A percentile compares a stretch with the other conserved stretches of the same genome.
phyloP scores from a whole-genome alignment of 2,113 vertebrate genomes.

The Seriola rivoliana region DNA sequence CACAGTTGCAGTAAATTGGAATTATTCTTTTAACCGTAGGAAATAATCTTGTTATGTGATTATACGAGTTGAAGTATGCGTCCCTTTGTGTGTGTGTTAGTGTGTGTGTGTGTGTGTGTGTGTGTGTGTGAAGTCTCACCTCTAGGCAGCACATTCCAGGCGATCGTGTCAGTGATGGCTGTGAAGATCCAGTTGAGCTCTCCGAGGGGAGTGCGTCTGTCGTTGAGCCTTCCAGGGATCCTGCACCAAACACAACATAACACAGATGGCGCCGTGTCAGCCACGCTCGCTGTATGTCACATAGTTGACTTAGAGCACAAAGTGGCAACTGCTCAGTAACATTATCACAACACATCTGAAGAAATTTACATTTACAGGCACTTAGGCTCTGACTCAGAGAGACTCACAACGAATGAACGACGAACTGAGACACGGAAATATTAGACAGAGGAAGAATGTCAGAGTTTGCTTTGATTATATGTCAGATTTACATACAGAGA shows the following conservation, averaged over 20 bases:
- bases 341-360: slow-evolving; percentile 45
- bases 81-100: background rate
- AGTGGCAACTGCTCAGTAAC: slow-evolving; percentile 46
- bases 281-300: slow-evolving; percentile 38
- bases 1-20: background rate
- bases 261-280: slow-evolving; percentile 72
- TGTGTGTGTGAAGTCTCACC: slow-evolving; percentile 80
- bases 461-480: background rate
- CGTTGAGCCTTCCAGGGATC: slow-evolving; percentile 96
- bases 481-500: background rate
- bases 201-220: slow-evolving; percentile 96
- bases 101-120: background rate
- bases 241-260: slow-evolving; percentile 78
- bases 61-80: background rate
- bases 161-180: slow-evolving; percentile 98
- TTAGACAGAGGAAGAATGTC: background rate
- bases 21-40: background rate
- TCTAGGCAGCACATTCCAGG: slow-evolving; percentile 97
- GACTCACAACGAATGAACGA: slow-evolving; percentile 8
- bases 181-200: slow-evolving; percentile 99
- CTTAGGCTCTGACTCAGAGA: slow-evolving; percentile 31
- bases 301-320: slow-evolving; percentile 57
- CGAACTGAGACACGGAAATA: background rate
- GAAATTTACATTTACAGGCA: slow-evolving; percentile 51
- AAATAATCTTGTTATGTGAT: background rate